Conservation (phyloP, 2,113 vertebrate genomes). For the Prionailurus viverrinus region DNA sequence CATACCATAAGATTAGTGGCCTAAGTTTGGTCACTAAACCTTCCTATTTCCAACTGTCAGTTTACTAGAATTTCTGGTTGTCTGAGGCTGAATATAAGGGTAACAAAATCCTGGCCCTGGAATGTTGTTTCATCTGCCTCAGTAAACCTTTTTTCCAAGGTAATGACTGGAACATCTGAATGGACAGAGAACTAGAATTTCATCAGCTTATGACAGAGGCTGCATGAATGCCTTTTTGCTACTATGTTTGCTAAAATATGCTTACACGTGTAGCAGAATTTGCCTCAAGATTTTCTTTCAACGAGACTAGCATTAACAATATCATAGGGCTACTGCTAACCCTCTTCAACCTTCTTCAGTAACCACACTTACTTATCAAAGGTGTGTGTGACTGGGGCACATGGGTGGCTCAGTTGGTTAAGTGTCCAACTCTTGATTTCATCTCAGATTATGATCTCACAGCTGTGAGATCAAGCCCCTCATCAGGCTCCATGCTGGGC, state of each 20-base stretch:
- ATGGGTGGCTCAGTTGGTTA: no score
- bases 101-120: conserved; percentile 15
- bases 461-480: no score
- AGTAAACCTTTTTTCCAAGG: not conserved
- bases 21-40: not conserved
- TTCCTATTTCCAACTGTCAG: not conserved
- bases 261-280: not conserved
- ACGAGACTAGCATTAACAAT: not conserved
- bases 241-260: not conserved
- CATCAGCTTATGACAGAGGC: not conserved
- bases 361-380: not conserved
- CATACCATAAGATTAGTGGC: not conserved
- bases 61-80: not conserved
- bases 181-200: not conserved
- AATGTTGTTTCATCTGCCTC: not conserved
- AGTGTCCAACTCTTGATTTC: no score
- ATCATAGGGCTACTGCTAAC: not conserved
- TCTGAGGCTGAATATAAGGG: not conserved
- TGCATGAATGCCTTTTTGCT: not conserved
- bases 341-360: not conserved
- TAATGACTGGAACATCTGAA: not conserved
- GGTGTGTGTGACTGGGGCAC: not conserved
- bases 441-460: no score
- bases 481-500: no score
- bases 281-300: not conserved